Conservation (phyloP, 2,113 vertebrate genomes). For the Lagenorhynchus albirostris region DNA sequence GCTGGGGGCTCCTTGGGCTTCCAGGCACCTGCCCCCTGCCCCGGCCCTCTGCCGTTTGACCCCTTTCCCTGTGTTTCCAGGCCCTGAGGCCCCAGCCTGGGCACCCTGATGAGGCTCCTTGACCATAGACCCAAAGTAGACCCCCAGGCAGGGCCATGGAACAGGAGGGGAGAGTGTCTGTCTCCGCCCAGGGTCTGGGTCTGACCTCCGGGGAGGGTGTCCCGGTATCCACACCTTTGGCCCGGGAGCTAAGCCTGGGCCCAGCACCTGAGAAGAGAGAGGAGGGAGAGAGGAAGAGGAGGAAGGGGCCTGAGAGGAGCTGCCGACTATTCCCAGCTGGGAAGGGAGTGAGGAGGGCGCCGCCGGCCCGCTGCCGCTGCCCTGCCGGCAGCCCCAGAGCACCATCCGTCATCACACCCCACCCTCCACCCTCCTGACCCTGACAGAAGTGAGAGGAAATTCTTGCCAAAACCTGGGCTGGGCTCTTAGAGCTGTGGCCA, state of each 20-base stretch:
- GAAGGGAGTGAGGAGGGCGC: not conserved
- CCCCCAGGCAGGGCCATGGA: not conserved
- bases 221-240: not conserved
- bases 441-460: not conserved
- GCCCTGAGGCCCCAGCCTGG: not conserved
- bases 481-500: not conserved
- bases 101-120: slow-evolving; percentile 82
- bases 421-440: not conserved
- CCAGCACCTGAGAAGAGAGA: not conserved
- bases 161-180: slow-evolving; percentile 52
- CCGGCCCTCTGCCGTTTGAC: not conserved
- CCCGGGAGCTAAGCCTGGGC: not conserved
- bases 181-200: not conserved
- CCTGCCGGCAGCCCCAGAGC: not conserved
- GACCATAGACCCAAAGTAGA: slow-evolving; percentile 79
- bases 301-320: not conserved
- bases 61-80: not conserved
- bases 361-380: not conserved
- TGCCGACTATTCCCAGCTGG: not conserved
- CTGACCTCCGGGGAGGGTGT: not conserved
- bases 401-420: not conserved
- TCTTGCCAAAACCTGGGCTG: not conserved
- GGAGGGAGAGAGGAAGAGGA: not conserved
- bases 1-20: not conserved
- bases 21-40: not conserved